phyloP scores from a whole-genome alignment of 2,113 vertebrate species.

The Geococcyx californianus region DNA sequence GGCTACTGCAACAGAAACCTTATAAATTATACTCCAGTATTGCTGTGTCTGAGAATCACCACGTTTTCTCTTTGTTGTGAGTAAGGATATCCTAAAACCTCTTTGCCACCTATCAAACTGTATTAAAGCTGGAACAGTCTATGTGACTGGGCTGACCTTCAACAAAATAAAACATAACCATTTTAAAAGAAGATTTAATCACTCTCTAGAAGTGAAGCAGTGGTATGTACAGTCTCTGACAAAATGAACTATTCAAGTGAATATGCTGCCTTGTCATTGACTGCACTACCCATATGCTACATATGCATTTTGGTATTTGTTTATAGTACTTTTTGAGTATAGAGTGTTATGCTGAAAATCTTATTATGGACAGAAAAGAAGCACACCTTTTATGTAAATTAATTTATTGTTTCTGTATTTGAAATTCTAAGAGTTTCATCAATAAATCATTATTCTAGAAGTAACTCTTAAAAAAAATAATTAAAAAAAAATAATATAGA shows the following conservation, averaged over 20 bases:
- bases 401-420: not conserved
- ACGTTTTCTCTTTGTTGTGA: not conserved
- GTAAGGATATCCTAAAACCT: not conserved
- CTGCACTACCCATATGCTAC: not conserved
- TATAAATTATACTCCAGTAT: not conserved
- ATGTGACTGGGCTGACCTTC: not conserved
- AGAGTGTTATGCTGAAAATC: not conserved
- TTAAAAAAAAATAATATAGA: not conserved
- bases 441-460: not conserved
- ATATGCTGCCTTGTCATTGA: not conserved
- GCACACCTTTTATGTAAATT: not conserved
- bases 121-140: not conserved
- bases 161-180: not conserved
- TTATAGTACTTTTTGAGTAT: not conserved
- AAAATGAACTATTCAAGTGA: not conserved
- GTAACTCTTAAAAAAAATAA: not conserved
- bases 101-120: not conserved
- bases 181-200: not conserved
- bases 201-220: not conserved
- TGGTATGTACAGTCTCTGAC: not conserved
- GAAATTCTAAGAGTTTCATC: not conserved
- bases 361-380: not conserved
- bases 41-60: not conserved
- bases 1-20: not conserved
- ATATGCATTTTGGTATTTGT: not conserved